phyloP scores from a whole-genome alignment of 64 coral and sea anemone species.

The Pachyseris speciosa region DNA sequence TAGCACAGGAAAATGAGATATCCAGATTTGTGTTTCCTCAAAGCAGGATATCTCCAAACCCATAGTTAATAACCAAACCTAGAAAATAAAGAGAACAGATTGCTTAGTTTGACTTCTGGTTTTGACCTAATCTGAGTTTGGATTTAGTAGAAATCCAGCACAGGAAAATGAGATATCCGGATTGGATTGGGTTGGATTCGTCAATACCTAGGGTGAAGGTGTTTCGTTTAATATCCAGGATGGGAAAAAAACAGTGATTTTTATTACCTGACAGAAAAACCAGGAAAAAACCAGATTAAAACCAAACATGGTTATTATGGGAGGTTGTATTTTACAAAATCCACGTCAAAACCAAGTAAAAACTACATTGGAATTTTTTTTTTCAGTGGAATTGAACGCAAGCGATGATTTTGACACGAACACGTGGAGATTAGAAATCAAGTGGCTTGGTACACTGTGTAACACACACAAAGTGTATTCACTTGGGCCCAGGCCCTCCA shows the following conservation, averaged over 20 bases:
- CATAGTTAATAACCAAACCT: neutral
- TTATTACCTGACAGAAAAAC: conserved; percentile 3
- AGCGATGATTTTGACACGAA: too few relatives aligned
- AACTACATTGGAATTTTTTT: neutral
- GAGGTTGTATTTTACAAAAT: neutral
- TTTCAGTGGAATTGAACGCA: neutral
- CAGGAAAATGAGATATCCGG: conserved; percentile 1
- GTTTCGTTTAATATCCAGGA: neutral
- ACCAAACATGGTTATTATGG: neutral
- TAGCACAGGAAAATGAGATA: neutral
- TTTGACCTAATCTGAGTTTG: neutral
- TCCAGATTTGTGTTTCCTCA: neutral
- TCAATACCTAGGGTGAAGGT: neutral
- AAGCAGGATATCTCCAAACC: neutral
- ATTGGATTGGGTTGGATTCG: neutral
- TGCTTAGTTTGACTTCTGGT: neutral
- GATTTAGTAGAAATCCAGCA: conserved; percentile 7
- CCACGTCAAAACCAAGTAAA: conserved; percentile 5
- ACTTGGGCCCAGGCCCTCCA: too few relatives aligned
- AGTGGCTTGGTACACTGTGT: too few relatives aligned
- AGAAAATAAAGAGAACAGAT: too few relatives aligned
- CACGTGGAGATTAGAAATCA: too few relatives aligned
- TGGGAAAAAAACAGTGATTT: neutral
- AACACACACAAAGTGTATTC: too few relatives aligned
- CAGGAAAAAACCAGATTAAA: conserved; percentile 4